These are phyloP conservation scores for Dolichopus griseipennis DNA, from an alignment of 2,888 invertebrate genomes.

Conservation along the genomic window DNA sequence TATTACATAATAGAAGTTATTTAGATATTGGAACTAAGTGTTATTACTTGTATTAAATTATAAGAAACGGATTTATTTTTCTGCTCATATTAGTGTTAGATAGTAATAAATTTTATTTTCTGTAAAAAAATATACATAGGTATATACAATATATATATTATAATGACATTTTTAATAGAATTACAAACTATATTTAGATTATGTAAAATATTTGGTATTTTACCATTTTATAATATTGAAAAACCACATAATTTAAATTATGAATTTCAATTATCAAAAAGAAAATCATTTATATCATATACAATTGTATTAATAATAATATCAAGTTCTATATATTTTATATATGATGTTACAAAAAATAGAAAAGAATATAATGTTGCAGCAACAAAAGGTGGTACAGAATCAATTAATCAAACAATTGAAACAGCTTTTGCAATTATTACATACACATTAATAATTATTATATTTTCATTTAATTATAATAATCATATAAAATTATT, in stretches of 20 bases:
- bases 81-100: too few relatives aligned
- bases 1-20: too few relatives aligned
- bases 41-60: too few relatives aligned
- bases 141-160: too few relatives aligned
- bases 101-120: too few relatives aligned
- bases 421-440: constrained; percentile 33
- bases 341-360: constrained; percentile 31
- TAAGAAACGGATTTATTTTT: too few relatives aligned
- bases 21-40: too few relatives aligned
- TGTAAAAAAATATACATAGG: too few relatives aligned
- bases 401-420: constrained; percentile 36
- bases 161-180: neutral
- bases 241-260: constrained; percentile 25
- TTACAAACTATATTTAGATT: neutral
- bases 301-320: constrained; percentile 30
- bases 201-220: constrained; percentile 30
- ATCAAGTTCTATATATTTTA: constrained; percentile 30
- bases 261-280: constrained; percentile 32
- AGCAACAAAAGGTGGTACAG: constrained; percentile 26
- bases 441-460: constrained; percentile 31
- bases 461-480: constrained; percentile 31
- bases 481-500: constrained; percentile 32
- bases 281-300: constrained; percentile 30
- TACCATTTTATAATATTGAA: constrained; percentile 32
- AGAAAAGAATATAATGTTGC: constrained; percentile 28